Evolutionary conservation across 1,140 invertebrate species (phyloP), one percentile per base, ranked within the genome.

Genomic region (Magallana angulata): DNA sequence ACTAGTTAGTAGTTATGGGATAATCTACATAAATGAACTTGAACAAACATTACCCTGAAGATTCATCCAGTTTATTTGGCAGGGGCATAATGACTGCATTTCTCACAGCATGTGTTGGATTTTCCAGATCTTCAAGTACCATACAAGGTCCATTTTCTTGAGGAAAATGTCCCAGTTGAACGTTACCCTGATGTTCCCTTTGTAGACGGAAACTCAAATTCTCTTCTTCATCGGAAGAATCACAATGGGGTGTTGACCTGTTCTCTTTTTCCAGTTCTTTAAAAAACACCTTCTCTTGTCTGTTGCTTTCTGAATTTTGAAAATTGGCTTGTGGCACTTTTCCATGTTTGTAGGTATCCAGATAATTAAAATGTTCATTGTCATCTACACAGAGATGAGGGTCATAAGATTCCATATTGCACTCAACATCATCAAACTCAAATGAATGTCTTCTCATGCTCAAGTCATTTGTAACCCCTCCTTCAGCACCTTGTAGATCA

Each of bases 291-390:
- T 92, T 92, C 85, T 93, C 91, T 71, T 91, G 87, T 12, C 86
- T 87, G 86, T 93, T 93, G 82, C 91, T 92, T 57, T 92, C 90
- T 81, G 92, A 91, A 80, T 91, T 91, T 82, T 90, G 91, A 86
- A 93, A 92, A 84, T 93, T 93, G 80, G 92, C 90, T 24, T 87
- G 89, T 8, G 84, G 62, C 7, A 87, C 84, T 80, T 85, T 85
- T 82, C 83, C 86, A 85, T 89, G 86, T 83, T 89, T 85, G 62
- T 80, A 84, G n/a, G 86, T 71, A 59, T 71, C 86, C 16, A 57
- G 68, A 18, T 84, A 60, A 9, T 84, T 82, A 87, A 84, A 89
- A 82, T 89, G 86, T 81, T 87, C 88, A 83, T 89, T 62, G 57
- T 84, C 84, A 18, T 56, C 84, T 14, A 84, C 16, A 57, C 62